Base-by-base conservation (phyloP, 1,140 invertebrate species). In the Euura lappo region DNA sequence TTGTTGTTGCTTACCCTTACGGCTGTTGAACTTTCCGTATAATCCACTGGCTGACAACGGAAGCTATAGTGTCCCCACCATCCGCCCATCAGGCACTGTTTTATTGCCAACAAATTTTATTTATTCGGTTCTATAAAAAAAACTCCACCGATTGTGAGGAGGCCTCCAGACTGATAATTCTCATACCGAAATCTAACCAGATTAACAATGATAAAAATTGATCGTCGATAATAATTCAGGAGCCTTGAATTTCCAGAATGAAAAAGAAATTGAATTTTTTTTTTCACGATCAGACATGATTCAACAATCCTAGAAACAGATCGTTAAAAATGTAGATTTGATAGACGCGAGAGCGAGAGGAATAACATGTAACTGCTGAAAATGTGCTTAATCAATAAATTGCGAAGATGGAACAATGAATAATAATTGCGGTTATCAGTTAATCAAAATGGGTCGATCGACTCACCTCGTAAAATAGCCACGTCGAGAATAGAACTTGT, bases 1-100 rank as follows among this genome's bases (percentile, higher is more conserved):
- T 65, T 51, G 45, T 64, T 46, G 68, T 42, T 71, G 89, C 94
- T 94, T 92, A 97, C 95, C 90, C 94, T 91, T 85, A 94, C 88
- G 70, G 94, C 94, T 76, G 90, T 90, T 28, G 93, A 91, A 84
- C 91, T 92, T 82, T 91, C 88, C 11, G 92, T 92, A 88, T 97
- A 96, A 85, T 95, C 94, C 75, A 97, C 95, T 7, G 95, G 94
- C 87, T 98, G 94, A 87, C 96, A 97, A 77, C 91, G 90, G 81
- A 95, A 95, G 88, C 92, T 97, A 90, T 97, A 96, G 67, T 92
- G 87, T 74, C 88, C 88, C 89, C 93, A 93, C 93, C 93, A 94
- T 78, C 93, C 93, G 79, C 91, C 92, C 86, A 91, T 89, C 87
- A 94, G 89, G 81, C 92, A 92, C 93, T 93, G 89, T n/a, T 8